These are phyloP conservation scores for Leucophora obtusa DNA, from an alignment of 2,888 invertebrate species.

Conservation along the genomic window DNA sequence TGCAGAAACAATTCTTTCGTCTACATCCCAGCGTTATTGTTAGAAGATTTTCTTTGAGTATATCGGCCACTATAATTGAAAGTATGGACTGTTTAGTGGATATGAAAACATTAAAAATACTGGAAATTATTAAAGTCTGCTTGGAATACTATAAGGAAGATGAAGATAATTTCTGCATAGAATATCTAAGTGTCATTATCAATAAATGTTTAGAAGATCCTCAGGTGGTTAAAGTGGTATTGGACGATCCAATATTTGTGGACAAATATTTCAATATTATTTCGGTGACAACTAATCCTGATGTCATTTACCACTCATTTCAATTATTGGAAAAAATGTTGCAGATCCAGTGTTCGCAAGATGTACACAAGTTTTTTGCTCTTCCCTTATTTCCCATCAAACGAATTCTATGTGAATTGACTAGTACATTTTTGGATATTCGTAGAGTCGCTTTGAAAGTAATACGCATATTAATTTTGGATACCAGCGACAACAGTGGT, in stretches of 20 bases:
- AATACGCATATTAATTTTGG: constrained; percentile 68
- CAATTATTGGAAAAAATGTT: constrained; percentile 71
- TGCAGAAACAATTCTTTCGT: constrained; percentile 68
- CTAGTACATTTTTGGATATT: constrained; percentile 70
- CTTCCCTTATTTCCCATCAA: constrained; percentile 69
- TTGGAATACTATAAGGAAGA: constrained; percentile 68
- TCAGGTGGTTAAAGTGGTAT: constrained; percentile 66
- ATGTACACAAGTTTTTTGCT: constrained; percentile 64
- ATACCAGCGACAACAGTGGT: constrained; percentile 67
- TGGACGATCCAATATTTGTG: constrained; percentile 66
- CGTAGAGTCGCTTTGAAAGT: constrained; percentile 69
- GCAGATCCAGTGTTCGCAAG: constrained; percentile 66
- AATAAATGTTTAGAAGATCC: constrained; percentile 73
- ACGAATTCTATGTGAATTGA: constrained; percentile 72
- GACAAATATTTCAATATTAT: constrained; percentile 69
- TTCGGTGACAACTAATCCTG: constrained; percentile 69
- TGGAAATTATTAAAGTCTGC: constrained; percentile 64
- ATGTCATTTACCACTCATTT: constrained; percentile 70
- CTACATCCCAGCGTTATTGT: constrained; percentile 66
- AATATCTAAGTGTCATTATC: constrained; percentile 71
- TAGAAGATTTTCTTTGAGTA: constrained; percentile 69
- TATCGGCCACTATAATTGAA: constrained; percentile 70
- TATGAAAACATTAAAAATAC: constrained; percentile 63
- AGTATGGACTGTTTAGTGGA: constrained; percentile 68
- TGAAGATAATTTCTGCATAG: constrained; percentile 71